These are phyloP conservation scores for Leuciscus waleckii DNA, from an alignment of 2,797 vertebrate genomes.

Conservation along the genomic window DNA sequence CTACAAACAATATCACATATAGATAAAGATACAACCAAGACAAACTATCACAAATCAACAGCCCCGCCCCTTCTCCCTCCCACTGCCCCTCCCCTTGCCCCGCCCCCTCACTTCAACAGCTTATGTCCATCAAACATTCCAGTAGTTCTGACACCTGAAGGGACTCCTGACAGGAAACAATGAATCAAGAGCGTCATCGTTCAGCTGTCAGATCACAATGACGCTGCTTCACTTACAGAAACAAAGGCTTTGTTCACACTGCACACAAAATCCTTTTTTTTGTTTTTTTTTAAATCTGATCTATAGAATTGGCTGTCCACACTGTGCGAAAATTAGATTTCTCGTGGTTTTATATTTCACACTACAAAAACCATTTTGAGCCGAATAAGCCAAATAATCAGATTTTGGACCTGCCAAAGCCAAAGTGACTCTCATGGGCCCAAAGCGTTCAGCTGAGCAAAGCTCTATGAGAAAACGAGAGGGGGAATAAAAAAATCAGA, in stretches of 20 bases:
- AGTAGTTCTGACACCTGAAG: conserved; percentile 80
- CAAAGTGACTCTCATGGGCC: conserved; percentile 40
- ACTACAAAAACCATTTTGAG: background rate
- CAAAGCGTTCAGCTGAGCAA: conserved; percentile 11
- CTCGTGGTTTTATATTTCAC: background rate
- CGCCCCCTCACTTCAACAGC: conserved; percentile 69
- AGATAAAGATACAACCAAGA: conserved; percentile 75
- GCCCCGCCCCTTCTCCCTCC: conserved; percentile 50
- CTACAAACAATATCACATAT: conserved; percentile 82
- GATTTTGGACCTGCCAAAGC: conserved; percentile 16
- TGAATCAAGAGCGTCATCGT: conserved; percentile 28
- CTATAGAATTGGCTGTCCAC: background rate
- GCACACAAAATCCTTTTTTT: background rate
- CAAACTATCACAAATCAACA: conserved; percentile 81
- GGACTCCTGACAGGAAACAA: conserved; percentile 52
- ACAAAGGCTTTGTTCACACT: conserved; percentile 15
- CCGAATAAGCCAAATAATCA: background rate
- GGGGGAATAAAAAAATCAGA: conserved; percentile 26
- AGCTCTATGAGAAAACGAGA: conserved; percentile 49
- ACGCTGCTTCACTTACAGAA: conserved; percentile 48
- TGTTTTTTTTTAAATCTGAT: background rate
- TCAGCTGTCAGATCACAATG: conserved; percentile 34
- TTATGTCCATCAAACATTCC: conserved; percentile 83
- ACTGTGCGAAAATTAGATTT: background rate
- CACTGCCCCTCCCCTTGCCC: conserved; percentile 33